Evolutionary conservation across 2,797 vertebrate genomes (phyloP), one percentile per base, ranked within the genome.

Genomic region (Salarias fasciatus): DNA sequence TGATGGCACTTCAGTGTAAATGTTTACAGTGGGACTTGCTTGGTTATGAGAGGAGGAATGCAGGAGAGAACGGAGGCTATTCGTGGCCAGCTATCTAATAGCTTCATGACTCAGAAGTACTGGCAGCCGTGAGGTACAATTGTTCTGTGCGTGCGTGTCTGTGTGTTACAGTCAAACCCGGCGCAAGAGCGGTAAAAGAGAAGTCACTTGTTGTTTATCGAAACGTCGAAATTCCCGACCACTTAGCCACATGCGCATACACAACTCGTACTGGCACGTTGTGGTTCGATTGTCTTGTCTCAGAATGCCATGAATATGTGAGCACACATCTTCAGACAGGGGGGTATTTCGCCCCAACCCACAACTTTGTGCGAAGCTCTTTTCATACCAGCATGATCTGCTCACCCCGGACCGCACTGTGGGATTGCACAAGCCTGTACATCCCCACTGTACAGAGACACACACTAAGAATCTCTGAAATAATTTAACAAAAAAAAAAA

Each of bases 21-120:
- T 87, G 88, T 91, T 91, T 90, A 90, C 61, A 75, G 36, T 71
- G 62, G 37, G 65, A 63, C n/a, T 70, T 72, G 71, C 78, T n/a
- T 86, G 77, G 85, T 78, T 85, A 62, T 75, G 69, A 70, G 77
- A 69, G 58, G 48, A 89, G 63, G 86, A 91, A 88, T 89, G 85
- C 66, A 65, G 69, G 63, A 63, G 38, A 74, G 63, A 86, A 59
- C 72, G 57, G 72, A 51, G 68, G 59, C 67, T 60, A 71, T 38
- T 77, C 18, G 24, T 69, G 51, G 84, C 77, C 59, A 80, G 72
- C 70, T 47, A 82, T 84, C 65, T 84, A 80, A 86, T 68, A 83
- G 77, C 71, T 79, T 83, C 76, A 86, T 91, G 88, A 90, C 77
- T 90, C 85, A 88, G 53, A 86, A 43, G 49, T 60, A 79, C 88